Conservation (phyloP, 2,888 invertebrate species). For the Trissonchulus sp. region DNA sequence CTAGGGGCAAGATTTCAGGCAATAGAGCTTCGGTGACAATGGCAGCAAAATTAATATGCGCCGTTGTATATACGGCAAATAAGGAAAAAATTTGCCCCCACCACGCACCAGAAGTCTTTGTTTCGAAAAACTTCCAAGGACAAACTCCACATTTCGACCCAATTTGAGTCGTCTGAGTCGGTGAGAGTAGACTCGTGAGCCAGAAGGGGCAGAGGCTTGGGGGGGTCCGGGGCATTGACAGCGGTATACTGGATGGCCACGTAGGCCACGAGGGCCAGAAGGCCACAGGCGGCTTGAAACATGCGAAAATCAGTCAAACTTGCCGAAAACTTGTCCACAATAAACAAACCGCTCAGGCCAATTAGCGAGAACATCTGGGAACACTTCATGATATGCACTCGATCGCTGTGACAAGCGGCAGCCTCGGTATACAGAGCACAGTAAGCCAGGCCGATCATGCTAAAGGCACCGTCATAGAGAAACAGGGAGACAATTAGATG, state of each 20-base stretch:
- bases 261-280: slow-evolving; percentile 46
- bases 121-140: slow-evolving; percentile 1
- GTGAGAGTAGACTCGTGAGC: too few species aligned
- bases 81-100: slow-evolving; percentile 46
- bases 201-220: too few species aligned
- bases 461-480: slow-evolving; percentile 56
- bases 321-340: slow-evolving; percentile 47
- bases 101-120: slow-evolving; percentile 43
- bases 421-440: slow-evolving; percentile 54
- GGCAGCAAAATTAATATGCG: slow-evolving; percentile 50
- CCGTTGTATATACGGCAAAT: slow-evolving; percentile 41
- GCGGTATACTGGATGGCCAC: slow-evolving; percentile 12
- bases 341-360: slow-evolving; percentile 9
- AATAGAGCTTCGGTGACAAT: slow-evolving; percentile 48
- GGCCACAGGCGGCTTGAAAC: slow-evolving; percentile 49
- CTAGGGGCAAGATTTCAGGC: slow-evolving; percentile 45
- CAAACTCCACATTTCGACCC: not conserved
- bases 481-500: slow-evolving; percentile 54
- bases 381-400: slow-evolving; percentile 52
- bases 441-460: slow-evolving; percentile 52
- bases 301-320: slow-evolving; percentile 48
- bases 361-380: slow-evolving; percentile 32
- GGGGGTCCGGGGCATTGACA: not conserved
- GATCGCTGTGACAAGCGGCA: slow-evolving; percentile 45
- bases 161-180: too few species aligned